Base-by-base conservation (phyloP, 2,888 invertebrate species). In the Bellardia bayeri region DNA sequence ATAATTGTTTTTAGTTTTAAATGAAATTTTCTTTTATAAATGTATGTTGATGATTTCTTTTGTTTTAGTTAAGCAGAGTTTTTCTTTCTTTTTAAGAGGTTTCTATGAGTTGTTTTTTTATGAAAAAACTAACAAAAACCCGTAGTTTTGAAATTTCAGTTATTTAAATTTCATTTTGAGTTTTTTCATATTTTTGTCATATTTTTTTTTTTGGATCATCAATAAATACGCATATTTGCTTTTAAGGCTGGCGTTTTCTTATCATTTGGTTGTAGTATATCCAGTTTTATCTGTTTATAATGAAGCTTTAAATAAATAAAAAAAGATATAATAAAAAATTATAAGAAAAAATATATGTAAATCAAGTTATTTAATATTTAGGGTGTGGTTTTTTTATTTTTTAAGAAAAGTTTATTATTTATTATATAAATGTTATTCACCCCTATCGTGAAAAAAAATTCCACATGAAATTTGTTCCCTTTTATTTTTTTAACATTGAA, bases 231-330 rank as follows among this genome's bases (percentile, higher is more conserved):
- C 63, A 9, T 49, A 68, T 83, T 58, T 74, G 13, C 54, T 16
- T 69, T 64, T 64, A n/a, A 78, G 54, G 63, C 42, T 75, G 69
- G 30, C 63, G 51, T 81, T 63, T 63, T 54, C 51, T 74, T 74
- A 61, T 80, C 54, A 42, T 78, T 69, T 75, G 58, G 76, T 49
- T 71, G 78, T 51, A 49, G 78, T 61, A 68, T 71, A 51, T 84
- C 74, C 84, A 61, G 68, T 68, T 78, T 49, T 68, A 9, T 51
- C 33, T 69, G 8, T 61, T 58, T 63, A 23, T 69, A 68, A 54
- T 68, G 66, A 84, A 79, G 79, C 71, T 84, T 74, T 61, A 74
- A 80, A 54, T 68, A 63, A 68, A 80, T n/a, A 9, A 58, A 63
- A 63, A 42, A 72, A 66, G 42, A 42, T n/a, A 79, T 16, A 58